Conservation (phyloP, 2,113 vertebrate genomes). For the Circaetus gallicus region DNA sequence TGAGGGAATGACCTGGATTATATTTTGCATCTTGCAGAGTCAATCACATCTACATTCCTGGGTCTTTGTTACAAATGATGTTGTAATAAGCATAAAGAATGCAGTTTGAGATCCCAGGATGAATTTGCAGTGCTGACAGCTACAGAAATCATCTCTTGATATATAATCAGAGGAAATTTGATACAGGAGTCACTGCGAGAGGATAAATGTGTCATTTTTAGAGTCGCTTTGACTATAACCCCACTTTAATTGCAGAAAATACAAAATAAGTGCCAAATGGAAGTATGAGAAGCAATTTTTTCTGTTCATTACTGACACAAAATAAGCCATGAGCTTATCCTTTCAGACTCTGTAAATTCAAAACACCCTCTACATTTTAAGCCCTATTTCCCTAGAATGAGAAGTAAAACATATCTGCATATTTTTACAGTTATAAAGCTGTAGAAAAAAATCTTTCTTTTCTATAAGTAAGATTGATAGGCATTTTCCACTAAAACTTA, state of each 20-base stretch:
- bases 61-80: background rate
- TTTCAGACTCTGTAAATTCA: slow-evolving; percentile 66
- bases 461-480: slow-evolving; percentile 65
- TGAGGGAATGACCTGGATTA: background rate
- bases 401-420: slow-evolving; percentile 61
- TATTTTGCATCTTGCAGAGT: background rate
- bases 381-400: slow-evolving; percentile 57
- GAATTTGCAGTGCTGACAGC: slow-evolving; percentile 51
- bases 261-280: slow-evolving; percentile 64
- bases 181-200: slow-evolving; percentile 28
- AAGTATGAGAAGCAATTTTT: slow-evolving; percentile 56
- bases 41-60: background rate
- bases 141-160: slow-evolving; percentile 59
- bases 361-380: slow-evolving; percentile 56
- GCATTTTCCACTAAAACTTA: slow-evolving; percentile 54
- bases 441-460: slow-evolving; percentile 60
- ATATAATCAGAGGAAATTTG: slow-evolving; percentile 54
- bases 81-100: slow-evolving; percentile 67
- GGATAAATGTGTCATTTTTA: slow-evolving; percentile 59
- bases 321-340: slow-evolving; percentile 59
- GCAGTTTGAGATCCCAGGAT: slow-evolving; percentile 46
- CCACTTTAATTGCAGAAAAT: slow-evolving; percentile 66
- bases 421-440: slow-evolving; percentile 57
- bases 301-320: slow-evolving; percentile 51
- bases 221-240: slow-evolving; percentile 26